Evolutionary conservation across 2,797 vertebrate species (phyloP).

Genomic region (Dermochelys coriacea): DNA sequence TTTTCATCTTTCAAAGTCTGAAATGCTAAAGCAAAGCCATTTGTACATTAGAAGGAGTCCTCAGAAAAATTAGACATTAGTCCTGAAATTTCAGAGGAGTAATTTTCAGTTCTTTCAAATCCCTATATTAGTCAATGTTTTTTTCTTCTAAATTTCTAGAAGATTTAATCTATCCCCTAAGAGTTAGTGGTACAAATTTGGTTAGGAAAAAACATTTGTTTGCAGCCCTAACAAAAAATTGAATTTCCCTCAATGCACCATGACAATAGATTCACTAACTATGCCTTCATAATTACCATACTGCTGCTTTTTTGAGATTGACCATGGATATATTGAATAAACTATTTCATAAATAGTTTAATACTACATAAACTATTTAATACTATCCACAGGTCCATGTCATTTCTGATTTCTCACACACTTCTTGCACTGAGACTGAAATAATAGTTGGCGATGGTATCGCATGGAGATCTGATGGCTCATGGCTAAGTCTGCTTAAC

Average conservation of each 20-base stretch:
- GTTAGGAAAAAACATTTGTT: not conserved
- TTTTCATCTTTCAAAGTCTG: conserved; percentile 7
- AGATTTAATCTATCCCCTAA: not conserved
- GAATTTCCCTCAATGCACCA: not conserved
- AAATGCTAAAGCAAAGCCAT: conserved; percentile 20
- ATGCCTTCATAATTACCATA: too few species aligned
- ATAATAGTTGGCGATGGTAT: not conserved
- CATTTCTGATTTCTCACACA: not conserved
- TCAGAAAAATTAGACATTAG: conserved; percentile 15
- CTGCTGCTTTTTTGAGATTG: too few species aligned
- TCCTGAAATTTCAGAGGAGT: conserved; percentile 18
- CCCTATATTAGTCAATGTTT: not conserved
- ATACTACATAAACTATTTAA: not conserved
- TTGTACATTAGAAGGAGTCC: not conserved
- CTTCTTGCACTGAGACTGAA: not conserved
- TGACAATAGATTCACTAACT: too few species aligned
- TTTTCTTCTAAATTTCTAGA: not conserved
- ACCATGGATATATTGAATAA: too few species aligned
- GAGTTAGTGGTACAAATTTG: not conserved
- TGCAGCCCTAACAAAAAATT: conserved; percentile 20
- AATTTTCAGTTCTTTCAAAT: conserved; percentile 23
- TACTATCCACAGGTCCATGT: not conserved
- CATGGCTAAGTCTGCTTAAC: not conserved
- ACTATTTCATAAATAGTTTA: not conserved
- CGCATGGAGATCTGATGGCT: not conserved